Evolutionary conservation across 2,797 vertebrate species (phyloP).

Genomic region (Morelia viridis): DNA sequence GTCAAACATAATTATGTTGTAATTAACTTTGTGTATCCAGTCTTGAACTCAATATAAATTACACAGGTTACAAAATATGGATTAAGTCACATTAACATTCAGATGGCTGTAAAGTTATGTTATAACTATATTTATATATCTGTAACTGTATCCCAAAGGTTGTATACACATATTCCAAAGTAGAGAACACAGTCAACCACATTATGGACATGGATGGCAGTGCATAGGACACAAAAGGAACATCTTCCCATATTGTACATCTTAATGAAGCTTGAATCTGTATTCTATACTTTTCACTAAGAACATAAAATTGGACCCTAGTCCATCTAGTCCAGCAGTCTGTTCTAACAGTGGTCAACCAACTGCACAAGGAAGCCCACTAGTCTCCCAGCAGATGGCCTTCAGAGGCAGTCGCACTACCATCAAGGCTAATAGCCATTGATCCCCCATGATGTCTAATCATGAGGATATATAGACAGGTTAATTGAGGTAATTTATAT

Average conservation of each 20-base stretch:
- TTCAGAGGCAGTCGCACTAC: neutral
- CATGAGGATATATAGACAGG: neutral
- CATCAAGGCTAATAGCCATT: neutral
- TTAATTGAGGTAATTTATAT: neutral
- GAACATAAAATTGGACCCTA: neutral
- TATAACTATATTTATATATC: neutral
- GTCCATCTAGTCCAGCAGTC: neutral
- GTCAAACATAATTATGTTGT: neutral
- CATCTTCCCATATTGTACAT: neutral
- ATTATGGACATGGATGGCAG: neutral
- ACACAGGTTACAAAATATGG: neutral
- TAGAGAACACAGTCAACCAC: neutral
- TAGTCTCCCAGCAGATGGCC: neutral
- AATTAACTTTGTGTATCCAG: neutral
- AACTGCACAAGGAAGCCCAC: neutral
- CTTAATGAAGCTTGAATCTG: neutral
- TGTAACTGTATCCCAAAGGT: neutral
- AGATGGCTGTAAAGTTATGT: neutral
- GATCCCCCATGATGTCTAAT: neutral
- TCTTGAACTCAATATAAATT: neutral
- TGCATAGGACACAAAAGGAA: neutral
- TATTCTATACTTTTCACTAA: neutral
- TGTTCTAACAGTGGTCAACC: neutral
- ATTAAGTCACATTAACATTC: neutral
- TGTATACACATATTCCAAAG: neutral